Base-by-base conservation (phyloP, 2,113 vertebrate species). In the Paracanthobrama guichenoti region DNA sequence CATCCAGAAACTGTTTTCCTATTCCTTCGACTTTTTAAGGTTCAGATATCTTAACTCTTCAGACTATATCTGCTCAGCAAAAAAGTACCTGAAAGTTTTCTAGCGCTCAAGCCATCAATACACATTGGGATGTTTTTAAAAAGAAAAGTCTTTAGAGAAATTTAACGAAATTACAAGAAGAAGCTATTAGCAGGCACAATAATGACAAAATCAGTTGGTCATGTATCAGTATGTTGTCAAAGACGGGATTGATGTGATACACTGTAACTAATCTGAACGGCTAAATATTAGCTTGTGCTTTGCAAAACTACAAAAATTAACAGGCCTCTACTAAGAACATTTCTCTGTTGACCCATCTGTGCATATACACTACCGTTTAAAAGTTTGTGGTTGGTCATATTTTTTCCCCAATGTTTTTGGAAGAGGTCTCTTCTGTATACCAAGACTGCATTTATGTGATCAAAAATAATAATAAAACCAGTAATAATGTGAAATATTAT, bases 41-140 rank as follows among this genome's bases (percentile, higher is more conserved):
- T 64, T 79, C 39, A 79, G 22, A 64, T 57, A 57, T 79, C 35
- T 79, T 64, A 18, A 79, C 13, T 44, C 57, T 26, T 39, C 31
- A 78, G 4, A 60, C 53, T n/a, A 35, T 57, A 57, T 57, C 20
- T 77, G 53, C 53, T 77, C 75, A 77, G 50, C 75, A 57, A 39
- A 77, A n/a, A n/a, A 59, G 20, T 9, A 4, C 31, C 18, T 14
- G 6, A 18, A 62, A 46, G 35, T 28, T 46, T 62, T 24, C 28
- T 4, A 35, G 5, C 0, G 9, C 24, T 28, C 44, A 74, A 50
- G 13, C 14, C 14, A 18, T 50, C 69, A 72, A 24, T 22, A 24
- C 11, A 78, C 0, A 60, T 5, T 20, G 46, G n/a, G n/a, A 20
- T 22, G 16, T 14, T 31, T 55, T 55, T 55, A 8, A 35, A 31